Evolutionary conservation across 2,888 invertebrate genomes (phyloP).

Genomic region (Agonopterix alstromeriana): DNA sequence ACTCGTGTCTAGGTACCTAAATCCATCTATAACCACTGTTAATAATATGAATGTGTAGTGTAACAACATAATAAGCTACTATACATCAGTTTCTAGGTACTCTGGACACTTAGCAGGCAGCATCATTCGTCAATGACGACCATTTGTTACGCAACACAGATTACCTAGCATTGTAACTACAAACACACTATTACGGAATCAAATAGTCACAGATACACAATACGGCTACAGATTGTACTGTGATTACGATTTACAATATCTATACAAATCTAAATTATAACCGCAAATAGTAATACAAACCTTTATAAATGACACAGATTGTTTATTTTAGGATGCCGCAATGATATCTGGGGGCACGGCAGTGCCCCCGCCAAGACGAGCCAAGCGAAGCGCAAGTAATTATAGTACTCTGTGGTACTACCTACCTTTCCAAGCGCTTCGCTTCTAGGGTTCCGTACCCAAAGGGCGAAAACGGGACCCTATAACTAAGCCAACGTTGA

Average conservation of each 20-base stretch:
- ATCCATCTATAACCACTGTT: not conserved
- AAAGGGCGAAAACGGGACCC: too few species aligned
- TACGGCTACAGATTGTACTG: slow-evolving; percentile 3
- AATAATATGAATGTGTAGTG: not conserved
- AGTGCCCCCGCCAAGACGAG: too few species aligned
- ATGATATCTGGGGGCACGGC: too few species aligned
- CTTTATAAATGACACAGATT: too few species aligned
- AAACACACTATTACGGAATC: slow-evolving; percentile 39
- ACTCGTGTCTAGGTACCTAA: not conserved
- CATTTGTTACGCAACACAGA: slow-evolving; percentile 53
- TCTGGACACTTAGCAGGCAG: not conserved
- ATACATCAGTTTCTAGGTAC: not conserved
- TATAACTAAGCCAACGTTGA: too few species aligned
- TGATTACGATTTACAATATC: slow-evolving; percentile 6
- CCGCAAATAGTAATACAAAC: not conserved
- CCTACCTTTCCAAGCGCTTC: too few species aligned
- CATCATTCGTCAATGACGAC: slow-evolving; percentile 34
- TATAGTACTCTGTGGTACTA: too few species aligned
- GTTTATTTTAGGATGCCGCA: too few species aligned
- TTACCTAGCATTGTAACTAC: slow-evolving; percentile 48
- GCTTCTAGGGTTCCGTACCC: too few species aligned
- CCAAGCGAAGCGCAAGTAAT: too few species aligned
- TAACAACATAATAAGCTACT: not conserved
- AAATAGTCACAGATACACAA: slow-evolving; percentile 15
- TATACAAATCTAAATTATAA: not conserved